phyloP scores from a whole-genome alignment of 2,797 vertebrate genomes.

The Hippocampus kuda region DNA sequence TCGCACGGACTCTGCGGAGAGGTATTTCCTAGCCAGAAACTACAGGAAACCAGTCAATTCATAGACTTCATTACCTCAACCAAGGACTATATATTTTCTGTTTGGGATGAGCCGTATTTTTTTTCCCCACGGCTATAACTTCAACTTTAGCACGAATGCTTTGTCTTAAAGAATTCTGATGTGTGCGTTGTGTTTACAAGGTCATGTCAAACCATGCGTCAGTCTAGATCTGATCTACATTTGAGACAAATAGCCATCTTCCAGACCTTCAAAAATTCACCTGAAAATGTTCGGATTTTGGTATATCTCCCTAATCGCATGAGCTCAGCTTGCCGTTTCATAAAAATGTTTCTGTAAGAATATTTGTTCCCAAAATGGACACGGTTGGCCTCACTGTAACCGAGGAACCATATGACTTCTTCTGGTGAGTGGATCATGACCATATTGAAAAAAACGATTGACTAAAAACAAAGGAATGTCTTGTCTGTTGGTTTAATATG shows the following conservation, averaged over 20 bases:
- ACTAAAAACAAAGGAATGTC: neutral
- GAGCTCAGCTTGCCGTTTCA: neutral
- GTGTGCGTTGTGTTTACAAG: neutral
- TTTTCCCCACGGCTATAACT: neutral
- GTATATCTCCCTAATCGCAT: neutral
- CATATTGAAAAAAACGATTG: neutral
- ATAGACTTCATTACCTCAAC: slow-evolving; percentile 3
- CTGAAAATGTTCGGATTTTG: neutral
- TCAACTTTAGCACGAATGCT: neutral
- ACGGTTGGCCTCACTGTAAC: neutral
- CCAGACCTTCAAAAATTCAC: neutral
- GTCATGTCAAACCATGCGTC: neutral
- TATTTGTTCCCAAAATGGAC: neutral
- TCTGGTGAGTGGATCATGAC: neutral
- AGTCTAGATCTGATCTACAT: neutral
- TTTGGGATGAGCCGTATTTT: neutral
- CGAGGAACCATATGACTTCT: too few species aligned
- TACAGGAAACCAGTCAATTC: slow-evolving; percentile 51
- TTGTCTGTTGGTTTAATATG: too few species aligned
- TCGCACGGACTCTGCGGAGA: slow-evolving; percentile 83
- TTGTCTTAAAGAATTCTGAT: neutral
- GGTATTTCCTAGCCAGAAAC: slow-evolving; percentile 74
- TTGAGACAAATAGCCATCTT: neutral
- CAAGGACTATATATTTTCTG: neutral
- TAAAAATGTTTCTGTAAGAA: neutral